Evolutionary conservation across 64 coral and sea anemone species (phyloP).

Genomic region (Stichodactyla helianthus): DNA sequence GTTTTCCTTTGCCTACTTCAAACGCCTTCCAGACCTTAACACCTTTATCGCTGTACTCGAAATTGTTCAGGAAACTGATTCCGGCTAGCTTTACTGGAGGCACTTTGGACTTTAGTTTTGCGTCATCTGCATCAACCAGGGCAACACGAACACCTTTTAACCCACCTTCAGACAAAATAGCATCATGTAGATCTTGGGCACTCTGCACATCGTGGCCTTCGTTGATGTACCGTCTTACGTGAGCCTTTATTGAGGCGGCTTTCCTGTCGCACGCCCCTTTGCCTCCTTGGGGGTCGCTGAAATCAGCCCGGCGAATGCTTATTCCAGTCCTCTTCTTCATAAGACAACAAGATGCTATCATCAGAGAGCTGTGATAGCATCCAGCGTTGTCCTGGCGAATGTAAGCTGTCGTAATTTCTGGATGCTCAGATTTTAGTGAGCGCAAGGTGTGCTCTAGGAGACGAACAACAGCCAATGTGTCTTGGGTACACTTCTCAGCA

Average conservation of each 20-base stretch:
- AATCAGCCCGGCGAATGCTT: conserved; percentile 18
- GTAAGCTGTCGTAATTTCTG: not conserved
- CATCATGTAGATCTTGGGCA: not conserved
- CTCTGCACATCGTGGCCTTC: conserved; percentile 22
- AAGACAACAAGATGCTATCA: not conserved
- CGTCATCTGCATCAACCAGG: too few species aligned
- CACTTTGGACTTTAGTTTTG: too few species aligned
- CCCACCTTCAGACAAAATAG: not conserved
- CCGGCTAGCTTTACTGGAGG: too few species aligned
- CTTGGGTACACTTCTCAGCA: not conserved
- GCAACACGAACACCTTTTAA: conserved; percentile 18
- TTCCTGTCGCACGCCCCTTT: conserved; percentile 9
- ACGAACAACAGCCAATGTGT: conserved; percentile 20
- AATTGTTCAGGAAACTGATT: conserved; percentile 26
- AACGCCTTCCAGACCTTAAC: too few species aligned
- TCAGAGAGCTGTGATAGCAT: not conserved
- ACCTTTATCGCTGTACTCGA: not conserved
- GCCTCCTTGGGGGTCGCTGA: conserved; percentile 38
- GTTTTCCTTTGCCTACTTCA: too few species aligned
- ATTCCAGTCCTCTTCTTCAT: conserved; percentile 29
- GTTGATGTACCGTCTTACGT: conserved; percentile 28
- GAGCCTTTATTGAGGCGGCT: conserved; percentile 31
- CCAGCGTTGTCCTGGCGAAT: not conserved
- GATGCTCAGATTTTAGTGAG: conserved; percentile 1
- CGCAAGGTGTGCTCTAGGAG: conserved; percentile 16